Base-by-base conservation (phyloP, 2,888 invertebrate genomes). In the Melanostoma scalare region DNA sequence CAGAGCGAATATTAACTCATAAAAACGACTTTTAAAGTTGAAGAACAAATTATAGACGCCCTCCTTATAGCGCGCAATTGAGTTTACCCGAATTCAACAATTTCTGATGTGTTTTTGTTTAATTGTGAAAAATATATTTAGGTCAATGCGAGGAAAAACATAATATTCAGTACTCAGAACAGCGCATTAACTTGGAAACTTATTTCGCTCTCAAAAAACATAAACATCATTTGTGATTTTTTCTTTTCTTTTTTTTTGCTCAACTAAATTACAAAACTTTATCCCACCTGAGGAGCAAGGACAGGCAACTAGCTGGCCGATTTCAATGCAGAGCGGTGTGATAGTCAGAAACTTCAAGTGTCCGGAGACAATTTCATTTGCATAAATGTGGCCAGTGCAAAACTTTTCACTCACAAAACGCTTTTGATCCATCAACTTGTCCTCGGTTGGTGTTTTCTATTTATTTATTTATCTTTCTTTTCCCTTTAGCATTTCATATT, bases 301-400 rank as follows among this genome's bases (percentile, higher is more conserved):
- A 20, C 20, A 20, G 20, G 20, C 36, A n/a, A 20, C 20, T 20
- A 20, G 20, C 20, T 33, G 10, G 20, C 20, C 20, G 20, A 20
- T 20, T 20, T 20, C n/a, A 33, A 5, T 3, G 52, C 42, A 4
- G 53, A 3, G 5, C 5, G 53, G n/a, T 9, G 35, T 42, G 30
- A 30, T 6, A 31, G 8, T 8, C 35, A 10, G 38, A 55, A 42
- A 48, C 44, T 30, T 35, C 60, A 69, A 77, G 60, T 56, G 63
- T 77, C 76, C 55, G 71, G 63, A 77, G 69, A 77, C 71, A 77
- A 77, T 77, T 77, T 77, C 71, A 77, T 77, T 77, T 77, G 63
- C 76, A 77, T 77, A 77, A 77, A 71, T 42, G 76, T 42, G 69
- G 69, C 40, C 71, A 71, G 63, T 71, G 33, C 48, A 20, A 77